phyloP scores from a whole-genome alignment of 2,113 vertebrate genomes.

The Hydrolagus affinis region DNA sequence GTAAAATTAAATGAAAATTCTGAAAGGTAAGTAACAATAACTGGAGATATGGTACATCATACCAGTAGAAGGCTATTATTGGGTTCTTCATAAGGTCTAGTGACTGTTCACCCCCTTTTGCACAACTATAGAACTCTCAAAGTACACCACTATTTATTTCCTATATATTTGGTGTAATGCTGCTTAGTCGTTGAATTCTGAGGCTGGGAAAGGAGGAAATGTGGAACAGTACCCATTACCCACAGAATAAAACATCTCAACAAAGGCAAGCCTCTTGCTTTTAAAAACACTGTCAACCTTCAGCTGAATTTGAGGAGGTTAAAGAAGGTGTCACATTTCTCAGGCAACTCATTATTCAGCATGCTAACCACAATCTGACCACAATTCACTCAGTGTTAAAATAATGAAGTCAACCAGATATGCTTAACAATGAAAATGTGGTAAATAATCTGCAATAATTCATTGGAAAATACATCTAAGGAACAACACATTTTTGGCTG shows the following conservation, averaged over 20 bases:
- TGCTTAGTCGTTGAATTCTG: neutral
- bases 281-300: neutral
- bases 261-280: neutral
- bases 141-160: neutral
- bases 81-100: neutral
- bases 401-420: neutral
- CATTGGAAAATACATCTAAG: neutral
- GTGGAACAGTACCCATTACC: neutral
- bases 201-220: no score
- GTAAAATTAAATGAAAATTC: neutral
- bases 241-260: neutral
- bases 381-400: neutral
- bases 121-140: neutral
- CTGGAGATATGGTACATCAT: neutral
- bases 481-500: neutral
- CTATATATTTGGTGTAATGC: neutral
- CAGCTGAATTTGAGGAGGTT: neutral
- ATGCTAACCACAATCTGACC: neutral
- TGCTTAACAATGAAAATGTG: neutral
- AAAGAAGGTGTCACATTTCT: constrained; percentile 10
- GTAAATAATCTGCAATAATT: neutral
- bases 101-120: no score
- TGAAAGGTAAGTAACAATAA: neutral
- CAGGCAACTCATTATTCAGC: constrained; percentile 21
- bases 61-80: neutral